phyloP scores from a whole-genome alignment of 2,797 vertebrate genomes.

The Artibeus lituratus region DNA sequence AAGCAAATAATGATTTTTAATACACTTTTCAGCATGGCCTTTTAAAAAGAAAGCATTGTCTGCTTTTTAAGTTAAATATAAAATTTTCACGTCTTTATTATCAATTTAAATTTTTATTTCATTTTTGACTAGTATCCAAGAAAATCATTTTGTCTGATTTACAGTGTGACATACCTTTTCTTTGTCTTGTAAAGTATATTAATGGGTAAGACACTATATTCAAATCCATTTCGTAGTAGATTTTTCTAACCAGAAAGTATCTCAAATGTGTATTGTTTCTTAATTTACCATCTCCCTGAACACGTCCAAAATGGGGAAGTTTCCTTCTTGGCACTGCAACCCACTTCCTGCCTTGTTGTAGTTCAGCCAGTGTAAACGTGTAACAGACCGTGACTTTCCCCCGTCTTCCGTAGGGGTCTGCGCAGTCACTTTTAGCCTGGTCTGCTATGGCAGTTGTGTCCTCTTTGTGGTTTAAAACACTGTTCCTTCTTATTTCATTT shows the following conservation, averaged over 20 bases:
- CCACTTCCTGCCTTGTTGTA: not conserved
- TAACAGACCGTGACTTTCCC: not conserved
- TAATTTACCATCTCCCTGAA: constrained; percentile 9
- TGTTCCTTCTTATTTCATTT: not conserved
- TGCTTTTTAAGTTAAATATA: constrained; percentile 7
- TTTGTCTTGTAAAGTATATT: not conserved
- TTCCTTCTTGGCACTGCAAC: not conserved
- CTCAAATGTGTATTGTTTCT: not conserved
- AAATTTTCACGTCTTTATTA: not conserved
- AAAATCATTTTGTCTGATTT: constrained; percentile 25
- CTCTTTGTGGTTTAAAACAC: not conserved
- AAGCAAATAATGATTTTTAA: not conserved
- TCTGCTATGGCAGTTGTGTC: not conserved
- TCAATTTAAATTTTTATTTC: not conserved
- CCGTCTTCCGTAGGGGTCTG: not conserved
- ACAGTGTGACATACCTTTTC: not conserved
- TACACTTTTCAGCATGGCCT: not conserved
- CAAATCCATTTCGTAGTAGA: not conserved
- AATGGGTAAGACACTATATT: not conserved
- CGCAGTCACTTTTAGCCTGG: not conserved
- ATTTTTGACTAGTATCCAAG: not conserved
- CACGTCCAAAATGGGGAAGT: not conserved
- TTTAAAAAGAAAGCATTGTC: not conserved
- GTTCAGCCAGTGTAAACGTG: not conserved
- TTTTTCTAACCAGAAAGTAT: constrained; percentile 4